Evolutionary conservation across 2,797 vertebrate genomes (phyloP), one percentile per base, ranked within the genome.

Genomic region (Eidolon dupreanum): DNA sequence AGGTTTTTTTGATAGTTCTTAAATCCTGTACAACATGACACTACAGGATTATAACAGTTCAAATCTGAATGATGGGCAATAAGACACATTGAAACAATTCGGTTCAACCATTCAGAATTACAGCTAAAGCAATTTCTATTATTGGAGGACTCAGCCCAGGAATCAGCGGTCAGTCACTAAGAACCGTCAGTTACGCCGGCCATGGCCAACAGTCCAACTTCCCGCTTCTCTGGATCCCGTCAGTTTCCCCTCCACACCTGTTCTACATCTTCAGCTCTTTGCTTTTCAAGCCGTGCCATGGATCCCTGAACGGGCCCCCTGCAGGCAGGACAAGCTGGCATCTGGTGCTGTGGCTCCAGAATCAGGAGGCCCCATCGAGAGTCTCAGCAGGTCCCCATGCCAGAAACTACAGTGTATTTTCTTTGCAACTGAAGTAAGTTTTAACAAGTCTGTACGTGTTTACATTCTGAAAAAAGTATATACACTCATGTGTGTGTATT

Each of bases 401-500:
- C 11, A 5, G 33, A 41, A 31, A 53, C 51, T 28, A 33, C 26
- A 15, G 19, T 22, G 53, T 33, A n/a, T 68, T 53, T n/a, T 16
- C 46, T 92, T 75, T 75, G 57, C 36, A 92, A 28, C 4, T 2
- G 0, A 28, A 74, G 89, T 61, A n/a, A 51, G 20, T 65, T 53
- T 55, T 55, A 36, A 43, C 22, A 84, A 65, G 57, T 84, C 33
- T 41, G 15, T n/a, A 74, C 33, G 68, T 33, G 13, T 74, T n/a
- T 43, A 9, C 28, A 11, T 8, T 33, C 20, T 28, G 24, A 38
- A 77, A 51, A 51, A 57, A 4, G 22, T 24, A 57, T 57, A 24
- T 49, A 63, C 26, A 53, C 0, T 0, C 3, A 5, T 49, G 15
- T 49, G 49, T 5, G 13, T 49, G 49, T 49, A 1, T 46, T 46